Percentiles rank a stretch among this genome's conserved stretches.
phyloP scores from a whole-genome alignment of 2,888 invertebrate species.

The Leptothorax acervorum region DNA sequence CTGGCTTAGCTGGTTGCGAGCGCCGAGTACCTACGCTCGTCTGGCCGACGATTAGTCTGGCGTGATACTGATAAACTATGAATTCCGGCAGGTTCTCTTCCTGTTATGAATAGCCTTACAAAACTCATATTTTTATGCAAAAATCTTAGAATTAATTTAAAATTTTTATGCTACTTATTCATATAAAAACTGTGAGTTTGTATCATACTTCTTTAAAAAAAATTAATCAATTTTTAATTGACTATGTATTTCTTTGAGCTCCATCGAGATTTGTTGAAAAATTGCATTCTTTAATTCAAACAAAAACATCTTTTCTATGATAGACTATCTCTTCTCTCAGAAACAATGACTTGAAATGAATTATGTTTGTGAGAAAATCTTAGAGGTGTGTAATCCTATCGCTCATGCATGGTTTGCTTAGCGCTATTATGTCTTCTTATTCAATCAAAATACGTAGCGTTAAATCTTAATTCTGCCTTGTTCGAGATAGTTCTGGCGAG shows the following conservation, averaged over 20 bases:
- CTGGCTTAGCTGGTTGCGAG: slow-evolving; percentile 22
- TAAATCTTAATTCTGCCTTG: slow-evolving; percentile 50
- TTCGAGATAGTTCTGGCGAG: slow-evolving; percentile 8
- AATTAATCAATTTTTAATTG: neutral
- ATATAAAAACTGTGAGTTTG: neutral
- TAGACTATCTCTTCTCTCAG: neutral
- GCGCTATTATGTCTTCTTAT: slow-evolving; percentile 20
- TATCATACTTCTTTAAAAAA: neutral
- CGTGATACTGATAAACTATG: slow-evolving; percentile 5
- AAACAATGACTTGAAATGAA: neutral
- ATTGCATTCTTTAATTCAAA: neutral
- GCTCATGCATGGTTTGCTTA: neutral
- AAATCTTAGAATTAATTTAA: neutral
- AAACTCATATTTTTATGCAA: neutral
- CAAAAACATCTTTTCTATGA: neutral
- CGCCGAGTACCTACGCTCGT: neutral
- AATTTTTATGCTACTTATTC: neutral
- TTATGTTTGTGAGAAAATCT: slow-evolving; percentile 1
- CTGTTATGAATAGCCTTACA: neutral
- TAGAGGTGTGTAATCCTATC: neutral
- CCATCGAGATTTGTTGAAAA: neutral
- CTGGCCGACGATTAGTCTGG: slow-evolving; percentile 11
- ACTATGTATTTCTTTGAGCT: neutral
- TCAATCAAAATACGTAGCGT: slow-evolving; percentile 67
- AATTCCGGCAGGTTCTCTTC: neutral